These are phyloP conservation scores for Gibbula magus DNA, from an alignment of 2,888 invertebrate species.

Conservation along the genomic window DNA sequence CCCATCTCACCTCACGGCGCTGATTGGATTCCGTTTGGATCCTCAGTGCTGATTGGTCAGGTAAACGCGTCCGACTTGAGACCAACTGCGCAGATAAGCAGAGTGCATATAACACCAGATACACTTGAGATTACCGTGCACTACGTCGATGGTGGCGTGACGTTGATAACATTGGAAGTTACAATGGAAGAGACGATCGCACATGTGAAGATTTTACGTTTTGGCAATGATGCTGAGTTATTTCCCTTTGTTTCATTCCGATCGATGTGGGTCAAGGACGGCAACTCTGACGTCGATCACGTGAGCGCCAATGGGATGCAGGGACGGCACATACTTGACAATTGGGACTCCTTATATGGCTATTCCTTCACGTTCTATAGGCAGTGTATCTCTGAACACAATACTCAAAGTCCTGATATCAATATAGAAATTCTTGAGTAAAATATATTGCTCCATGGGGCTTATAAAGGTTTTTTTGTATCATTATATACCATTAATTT, in stretches of 20 bases:
- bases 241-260: conserved; percentile 50
- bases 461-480: too few relatives aligned
- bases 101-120: conserved; percentile 41
- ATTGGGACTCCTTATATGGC: conserved; percentile 47
- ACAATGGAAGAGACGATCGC: conserved; percentile 36
- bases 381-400: conserved; percentile 53
- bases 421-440: conserved; percentile 25
- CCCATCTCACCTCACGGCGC: conserved; percentile 49
- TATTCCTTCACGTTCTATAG: conserved; percentile 53
- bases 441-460: too few relatives aligned
- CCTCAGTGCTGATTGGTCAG: conserved; percentile 52
- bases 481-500: too few relatives aligned
- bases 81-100: conserved; percentile 45
- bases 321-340: conserved; percentile 42
- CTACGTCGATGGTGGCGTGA: conserved; percentile 44
- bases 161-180: conserved; percentile 34
- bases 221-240: conserved; percentile 28
- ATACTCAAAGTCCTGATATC: conserved; percentile 56
- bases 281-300: conserved; percentile 54
- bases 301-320: conserved; percentile 48
- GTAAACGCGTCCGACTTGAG: conserved; percentile 23
- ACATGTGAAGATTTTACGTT: conserved; percentile 36
- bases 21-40: conserved; percentile 55
- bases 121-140: conserved; percentile 27
- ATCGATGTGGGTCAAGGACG: conserved; percentile 59